phyloP scores from a whole-genome alignment of 2,113 vertebrate species.

The Eulemur macaco region DNA sequence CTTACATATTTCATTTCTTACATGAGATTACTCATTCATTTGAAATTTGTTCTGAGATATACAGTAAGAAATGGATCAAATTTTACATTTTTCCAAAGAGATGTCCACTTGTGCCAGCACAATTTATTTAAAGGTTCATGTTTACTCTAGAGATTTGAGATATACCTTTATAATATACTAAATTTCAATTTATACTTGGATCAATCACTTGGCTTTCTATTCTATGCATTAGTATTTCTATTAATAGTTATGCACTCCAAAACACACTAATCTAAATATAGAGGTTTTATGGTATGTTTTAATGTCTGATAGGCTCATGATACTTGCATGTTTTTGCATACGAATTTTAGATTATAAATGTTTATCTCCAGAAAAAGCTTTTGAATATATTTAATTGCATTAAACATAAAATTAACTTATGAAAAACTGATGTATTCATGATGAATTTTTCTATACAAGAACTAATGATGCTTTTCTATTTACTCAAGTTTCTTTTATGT shows the following conservation, averaged over 20 bases:
- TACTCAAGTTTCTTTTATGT: background rate
- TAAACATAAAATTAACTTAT: background rate
- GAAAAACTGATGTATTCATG: background rate
- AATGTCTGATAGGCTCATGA: background rate
- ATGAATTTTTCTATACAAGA: background rate
- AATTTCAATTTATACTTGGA: background rate
- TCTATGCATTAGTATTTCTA: background rate
- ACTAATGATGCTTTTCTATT: background rate
- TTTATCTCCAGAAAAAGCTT: background rate
- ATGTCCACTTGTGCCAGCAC: background rate
- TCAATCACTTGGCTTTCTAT: background rate
- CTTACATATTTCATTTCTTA: background rate
- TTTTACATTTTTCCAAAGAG: background rate
- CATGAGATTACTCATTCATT: background rate
- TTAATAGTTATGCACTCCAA: background rate
- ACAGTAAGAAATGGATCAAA: background rate
- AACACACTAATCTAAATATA: background rate
- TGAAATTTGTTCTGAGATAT: background rate
- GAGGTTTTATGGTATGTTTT: background rate
- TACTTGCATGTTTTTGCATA: background rate
- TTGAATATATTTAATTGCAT: background rate
- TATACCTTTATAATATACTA: background rate
- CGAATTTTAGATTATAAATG: background rate
- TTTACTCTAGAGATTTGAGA: background rate
- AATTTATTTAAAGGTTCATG: background rate